Conservation (phyloP, 2,113 vertebrate species). For the Melanostigma gelatinosum region DNA sequence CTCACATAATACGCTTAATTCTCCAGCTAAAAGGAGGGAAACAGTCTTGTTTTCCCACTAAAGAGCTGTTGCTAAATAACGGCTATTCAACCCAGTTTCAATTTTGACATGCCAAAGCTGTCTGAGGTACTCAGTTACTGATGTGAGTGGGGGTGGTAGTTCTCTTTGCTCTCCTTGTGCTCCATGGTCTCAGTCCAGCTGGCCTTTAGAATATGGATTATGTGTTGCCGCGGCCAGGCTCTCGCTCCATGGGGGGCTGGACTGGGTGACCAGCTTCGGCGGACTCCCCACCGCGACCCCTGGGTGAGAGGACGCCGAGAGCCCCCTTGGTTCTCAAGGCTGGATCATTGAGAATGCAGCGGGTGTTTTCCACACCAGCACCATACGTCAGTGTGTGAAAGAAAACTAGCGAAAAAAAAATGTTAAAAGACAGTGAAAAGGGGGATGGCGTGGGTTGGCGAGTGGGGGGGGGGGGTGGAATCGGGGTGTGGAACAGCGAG, state of each 20-base stretch:
- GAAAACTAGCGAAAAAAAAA: slow-evolving; percentile 44
- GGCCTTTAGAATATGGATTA: slow-evolving; percentile 84
- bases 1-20: slow-evolving; percentile 71
- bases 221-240: slow-evolving; percentile 66
- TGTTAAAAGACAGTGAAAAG: slow-evolving; percentile 47
- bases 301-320: slow-evolving; percentile 76
- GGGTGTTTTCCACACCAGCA: slow-evolving; percentile 68
- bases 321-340: slow-evolving; percentile 67
- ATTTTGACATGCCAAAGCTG: slow-evolving; percentile 76
- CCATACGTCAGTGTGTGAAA: slow-evolving; percentile 71
- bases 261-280: slow-evolving; percentile 72
- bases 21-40: slow-evolving; percentile 56
- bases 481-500: slow-evolving; percentile 34
- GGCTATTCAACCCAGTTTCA: slow-evolving; percentile 68
- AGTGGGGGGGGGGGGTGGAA: slow-evolving; percentile 9
- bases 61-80: slow-evolving; percentile 69
- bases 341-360: slow-evolving; percentile 65
- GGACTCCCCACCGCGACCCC: slow-evolving; percentile 77
- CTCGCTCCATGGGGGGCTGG: slow-evolving; percentile 70
- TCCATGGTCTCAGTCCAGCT: slow-evolving; percentile 77
- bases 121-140: slow-evolving; percentile 64
- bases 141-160: slow-evolving; percentile 63
- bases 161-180: slow-evolving; percentile 73
- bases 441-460: slow-evolving; percentile 13
- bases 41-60: slow-evolving; percentile 61